Base-by-base conservation (phyloP, 2,797 vertebrate species). In the Hyperoplus lanceolatus region DNA sequence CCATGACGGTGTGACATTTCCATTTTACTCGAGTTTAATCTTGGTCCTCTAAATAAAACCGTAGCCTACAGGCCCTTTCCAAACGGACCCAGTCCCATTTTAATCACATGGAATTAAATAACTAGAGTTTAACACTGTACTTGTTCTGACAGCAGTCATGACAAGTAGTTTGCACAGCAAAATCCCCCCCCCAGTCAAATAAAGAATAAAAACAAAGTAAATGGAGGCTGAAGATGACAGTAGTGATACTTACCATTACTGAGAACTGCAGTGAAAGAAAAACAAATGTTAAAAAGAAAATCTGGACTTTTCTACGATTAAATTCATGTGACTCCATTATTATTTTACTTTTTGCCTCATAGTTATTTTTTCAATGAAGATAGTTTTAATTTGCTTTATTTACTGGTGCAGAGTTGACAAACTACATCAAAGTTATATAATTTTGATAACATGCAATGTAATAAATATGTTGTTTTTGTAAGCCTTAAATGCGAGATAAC, bases 71-170 rank as follows among this genome's bases (percentile, higher is more conserved):
- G 91, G 91, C 90, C 79, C 78, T 92, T 89, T 90, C 93, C 92
- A 91, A 92, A 94, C 89, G 92, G 92, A 94, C 92, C 93, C 90
- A 93, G 93, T 90, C 94, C 92, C 93, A 94, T 94, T 95, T 95
- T 93, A 95, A 95, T 96, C 95, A 95, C 94, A 94, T 94, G 93
- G 90, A 95, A 96, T 95, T 95, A 96, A 95, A 95, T 94, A 95
- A 95, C 85, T 94, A 84, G 90, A 91, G 90, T 93, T 94, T 94
- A 95, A 93, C 91, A 91, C 92, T 83, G 88, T 74, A 84, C 93
- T 94, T 90, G 92, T 90, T 94, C 93, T 95, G 95, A 95, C 94
- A 95, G 94, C 92, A 91, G 90, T 92, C 93, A 92, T 92, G 93
- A 94, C 93, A 93, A 95, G 94, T 93, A 89, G 90, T 94, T 94